phyloP scores from a whole-genome alignment of 2,113 vertebrate species.

The Hepsetus odoe region DNA sequence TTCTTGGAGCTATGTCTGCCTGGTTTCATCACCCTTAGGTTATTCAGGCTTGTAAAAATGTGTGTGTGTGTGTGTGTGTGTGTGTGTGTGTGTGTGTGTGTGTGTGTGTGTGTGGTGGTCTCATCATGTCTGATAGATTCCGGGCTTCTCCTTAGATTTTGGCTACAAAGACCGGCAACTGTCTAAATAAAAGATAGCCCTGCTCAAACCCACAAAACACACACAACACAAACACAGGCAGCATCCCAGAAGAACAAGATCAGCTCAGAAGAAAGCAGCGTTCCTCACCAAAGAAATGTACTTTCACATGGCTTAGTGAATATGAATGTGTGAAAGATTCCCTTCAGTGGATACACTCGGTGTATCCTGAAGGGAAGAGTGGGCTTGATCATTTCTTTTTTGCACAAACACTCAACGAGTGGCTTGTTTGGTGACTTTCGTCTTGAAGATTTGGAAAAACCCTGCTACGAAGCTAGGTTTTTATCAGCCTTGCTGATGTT shows the following conservation, averaged over 20 bases:
- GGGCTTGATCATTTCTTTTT: not conserved
- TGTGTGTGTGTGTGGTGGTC: not conserved
- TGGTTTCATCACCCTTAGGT: constrained; percentile 24
- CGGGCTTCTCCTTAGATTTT: constrained; percentile 5
- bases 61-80: constrained; percentile 9
- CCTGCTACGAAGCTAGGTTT: too few species aligned
- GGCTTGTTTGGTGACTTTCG: too few species aligned
- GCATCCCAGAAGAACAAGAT: not conserved
- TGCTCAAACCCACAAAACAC: not conserved
- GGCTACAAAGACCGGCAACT: constrained; percentile 17
- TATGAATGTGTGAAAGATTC: not conserved
- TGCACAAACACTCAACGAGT: too few species aligned
- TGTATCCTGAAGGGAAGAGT: not conserved
- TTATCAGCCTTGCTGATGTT: too few species aligned
- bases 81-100: constrained; percentile 18
- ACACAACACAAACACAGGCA: not conserved
- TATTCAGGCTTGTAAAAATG: constrained; percentile 4
- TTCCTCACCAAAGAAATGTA: not conserved
- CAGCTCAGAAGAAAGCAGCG: not conserved
- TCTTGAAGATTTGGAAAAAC: too few species aligned
- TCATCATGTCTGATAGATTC: not conserved
- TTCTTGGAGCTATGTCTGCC: constrained; percentile 16
- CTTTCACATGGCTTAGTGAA: not conserved
- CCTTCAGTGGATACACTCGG: not conserved
- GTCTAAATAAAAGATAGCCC: constrained; percentile 33